phyloP scores from a whole-genome alignment of 2,888 invertebrate species.

The Spilarctia lutea region DNA sequence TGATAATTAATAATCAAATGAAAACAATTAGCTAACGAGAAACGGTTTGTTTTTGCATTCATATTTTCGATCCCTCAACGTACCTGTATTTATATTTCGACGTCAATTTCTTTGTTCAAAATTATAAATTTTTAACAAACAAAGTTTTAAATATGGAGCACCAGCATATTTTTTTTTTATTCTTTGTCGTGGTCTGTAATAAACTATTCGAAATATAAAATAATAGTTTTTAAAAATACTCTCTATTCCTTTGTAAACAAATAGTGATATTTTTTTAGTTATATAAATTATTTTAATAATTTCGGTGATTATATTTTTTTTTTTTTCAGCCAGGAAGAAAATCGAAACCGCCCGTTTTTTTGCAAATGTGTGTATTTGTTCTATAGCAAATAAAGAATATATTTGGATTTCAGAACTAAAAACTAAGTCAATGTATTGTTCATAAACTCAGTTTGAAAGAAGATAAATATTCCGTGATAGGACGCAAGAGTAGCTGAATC shows the following conservation, averaged over 20 bases:
- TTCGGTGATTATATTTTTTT: background rate
- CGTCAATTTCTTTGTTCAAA: slow-evolving; percentile 39
- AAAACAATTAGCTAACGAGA: slow-evolving; percentile 49
- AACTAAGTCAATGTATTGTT: background rate
- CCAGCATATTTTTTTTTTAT: background rate
- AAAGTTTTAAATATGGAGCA: no score
- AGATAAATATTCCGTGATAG: background rate
- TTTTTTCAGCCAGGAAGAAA: background rate
- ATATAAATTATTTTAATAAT: background rate
- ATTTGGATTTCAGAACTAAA: background rate
- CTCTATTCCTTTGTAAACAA: background rate
- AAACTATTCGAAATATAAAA: background rate
- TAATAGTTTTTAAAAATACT: background rate
- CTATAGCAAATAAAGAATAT: background rate
- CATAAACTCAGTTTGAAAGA: background rate
- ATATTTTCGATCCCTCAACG: slow-evolving; percentile 34
- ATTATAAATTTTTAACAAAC: slow-evolving; percentile 13
- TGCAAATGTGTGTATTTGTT: no score
- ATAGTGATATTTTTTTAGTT: background rate
- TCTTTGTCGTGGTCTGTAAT: no score
- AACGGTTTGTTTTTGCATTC: slow-evolving; percentile 40
- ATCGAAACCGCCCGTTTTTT: no score
- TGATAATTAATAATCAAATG: slow-evolving; percentile 39
- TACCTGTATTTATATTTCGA: slow-evolving; percentile 30
- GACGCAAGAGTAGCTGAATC: background rate